Base-by-base conservation (phyloP, 2,797 vertebrate species). In the Sebastes diaconus region DNA sequence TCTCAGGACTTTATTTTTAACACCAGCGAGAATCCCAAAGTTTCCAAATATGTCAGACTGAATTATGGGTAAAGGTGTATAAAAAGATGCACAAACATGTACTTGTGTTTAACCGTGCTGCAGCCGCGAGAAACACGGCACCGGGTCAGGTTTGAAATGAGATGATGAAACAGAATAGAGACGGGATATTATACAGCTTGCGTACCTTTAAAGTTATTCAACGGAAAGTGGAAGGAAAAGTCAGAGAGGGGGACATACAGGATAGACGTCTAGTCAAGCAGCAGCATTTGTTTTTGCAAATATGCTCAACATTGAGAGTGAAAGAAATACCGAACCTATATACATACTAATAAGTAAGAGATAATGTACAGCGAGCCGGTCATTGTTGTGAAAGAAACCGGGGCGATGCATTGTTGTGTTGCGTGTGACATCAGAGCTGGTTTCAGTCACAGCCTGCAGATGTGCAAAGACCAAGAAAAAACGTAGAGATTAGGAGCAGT, bases 31-130 rank as follows among this genome's bases (percentile, higher is more conserved):
- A 61, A 83, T 83, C 68, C 59, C 59, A 75, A 32, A 18, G 29
- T 78, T 87, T 81, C 80, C 79, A 73, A 73, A 82, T 7, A 67
- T 74, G 78, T 79, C 83, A 73, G 52, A 27, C 7, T 82, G 83
- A 85, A 82, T 89, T 83, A 86, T 68, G 57, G 25, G 68, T 12
- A 58, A 55, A 81, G 10, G 65, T 78, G 34, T 81, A 79, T 73
- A 70, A 72, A 71, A 73, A 67, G 74, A 63, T 68, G 52, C 29
- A 67, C 66, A 83, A 85, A 83, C 64, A 79, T 66, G 61, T 16
- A 20, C 68, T 68, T 77, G 16, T 65, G 4, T 75, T 42, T 55
- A 11, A 36, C 79, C 54, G 29, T 67, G 36, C 22, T 18, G 54
- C 59, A 66, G 70, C 72, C 55, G 58, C 71, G 16, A 55, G 42